Conservation (phyloP, 2,113 vertebrate species). For the Perca schrenkii region DNA sequence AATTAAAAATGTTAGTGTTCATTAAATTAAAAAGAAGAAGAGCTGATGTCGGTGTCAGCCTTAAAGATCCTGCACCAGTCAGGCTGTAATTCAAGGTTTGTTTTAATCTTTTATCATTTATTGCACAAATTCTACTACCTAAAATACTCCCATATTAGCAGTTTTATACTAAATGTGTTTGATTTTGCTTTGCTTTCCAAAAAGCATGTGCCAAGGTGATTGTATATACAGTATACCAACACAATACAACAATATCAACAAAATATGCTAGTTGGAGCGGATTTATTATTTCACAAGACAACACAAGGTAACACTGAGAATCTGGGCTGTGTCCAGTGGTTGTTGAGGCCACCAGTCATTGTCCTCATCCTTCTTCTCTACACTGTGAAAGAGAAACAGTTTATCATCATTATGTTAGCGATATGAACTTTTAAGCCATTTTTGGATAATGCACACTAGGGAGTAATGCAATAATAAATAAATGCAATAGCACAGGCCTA, state of each 20-base stretch:
- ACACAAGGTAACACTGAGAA: neutral
- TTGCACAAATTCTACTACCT: neutral
- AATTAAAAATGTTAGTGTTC: too few relatives aligned
- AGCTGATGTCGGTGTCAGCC: neutral
- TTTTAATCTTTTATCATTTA: neutral
- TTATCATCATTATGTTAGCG: neutral
- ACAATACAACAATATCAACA: neutral
- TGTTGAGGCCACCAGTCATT: neutral
- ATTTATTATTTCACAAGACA: constrained; percentile 20
- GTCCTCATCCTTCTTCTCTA: constrained; percentile 6
- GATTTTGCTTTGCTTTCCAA: neutral
- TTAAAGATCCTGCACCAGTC: neutral
- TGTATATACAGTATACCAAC: neutral
- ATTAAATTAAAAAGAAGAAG: too few relatives aligned
- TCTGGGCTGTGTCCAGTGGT: neutral
- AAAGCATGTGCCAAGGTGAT: neutral
- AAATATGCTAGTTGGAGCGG: neutral
- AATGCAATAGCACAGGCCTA: neutral
- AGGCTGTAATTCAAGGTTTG: too few relatives aligned
- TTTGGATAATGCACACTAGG: neutral
- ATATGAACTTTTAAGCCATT: neutral
- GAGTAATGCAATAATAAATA: neutral
- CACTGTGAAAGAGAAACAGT: constrained; percentile 12
- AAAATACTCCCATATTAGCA: neutral
- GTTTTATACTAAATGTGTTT: neutral